These are phyloP conservation scores for Saturnia pavonia DNA, from an alignment of 2,888 invertebrate species.

Conservation along the genomic window DNA sequence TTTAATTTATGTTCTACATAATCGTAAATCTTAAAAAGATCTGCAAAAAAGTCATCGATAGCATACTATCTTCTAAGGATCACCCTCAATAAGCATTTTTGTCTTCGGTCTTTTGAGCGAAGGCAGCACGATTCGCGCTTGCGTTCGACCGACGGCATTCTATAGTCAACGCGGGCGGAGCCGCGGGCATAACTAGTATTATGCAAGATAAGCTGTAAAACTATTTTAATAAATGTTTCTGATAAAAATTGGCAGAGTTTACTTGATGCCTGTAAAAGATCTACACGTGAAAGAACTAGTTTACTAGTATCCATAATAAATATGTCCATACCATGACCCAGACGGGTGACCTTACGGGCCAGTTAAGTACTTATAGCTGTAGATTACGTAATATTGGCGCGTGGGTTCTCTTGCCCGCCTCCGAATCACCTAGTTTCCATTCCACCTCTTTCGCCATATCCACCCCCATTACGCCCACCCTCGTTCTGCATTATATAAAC, in stretches of 20 bases:
- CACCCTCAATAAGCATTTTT: too few species aligned
- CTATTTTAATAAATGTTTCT: neutral
- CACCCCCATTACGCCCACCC: slow-evolving; percentile 44
- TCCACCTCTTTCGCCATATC: slow-evolving; percentile 40
- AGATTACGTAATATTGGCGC: slow-evolving; percentile 48
- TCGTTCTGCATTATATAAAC: slow-evolving; percentile 51
- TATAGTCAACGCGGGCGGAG: too few species aligned
- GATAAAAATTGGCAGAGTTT: neutral
- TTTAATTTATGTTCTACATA: too few species aligned
- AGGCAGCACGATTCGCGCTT: too few species aligned
- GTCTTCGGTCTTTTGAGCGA: too few species aligned
- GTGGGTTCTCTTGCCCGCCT: slow-evolving; percentile 38
- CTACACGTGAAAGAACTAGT: neutral
- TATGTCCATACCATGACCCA: slow-evolving; percentile 52
- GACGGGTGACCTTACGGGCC: slow-evolving; percentile 66
- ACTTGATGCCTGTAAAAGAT: neutral
- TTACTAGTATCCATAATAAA: neutral
- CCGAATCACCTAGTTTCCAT: slow-evolving; percentile 45
- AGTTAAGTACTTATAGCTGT: slow-evolving; percentile 50
- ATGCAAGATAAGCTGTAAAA: too few species aligned
- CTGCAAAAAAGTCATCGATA: too few species aligned
- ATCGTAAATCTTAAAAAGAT: too few species aligned
- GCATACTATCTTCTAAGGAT: too few species aligned
- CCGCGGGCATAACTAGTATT: too few species aligned
- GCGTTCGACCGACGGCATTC: too few species aligned